Base-by-base conservation (phyloP, 2,113 vertebrate genomes). In the Pachyramphus minor region DNA sequence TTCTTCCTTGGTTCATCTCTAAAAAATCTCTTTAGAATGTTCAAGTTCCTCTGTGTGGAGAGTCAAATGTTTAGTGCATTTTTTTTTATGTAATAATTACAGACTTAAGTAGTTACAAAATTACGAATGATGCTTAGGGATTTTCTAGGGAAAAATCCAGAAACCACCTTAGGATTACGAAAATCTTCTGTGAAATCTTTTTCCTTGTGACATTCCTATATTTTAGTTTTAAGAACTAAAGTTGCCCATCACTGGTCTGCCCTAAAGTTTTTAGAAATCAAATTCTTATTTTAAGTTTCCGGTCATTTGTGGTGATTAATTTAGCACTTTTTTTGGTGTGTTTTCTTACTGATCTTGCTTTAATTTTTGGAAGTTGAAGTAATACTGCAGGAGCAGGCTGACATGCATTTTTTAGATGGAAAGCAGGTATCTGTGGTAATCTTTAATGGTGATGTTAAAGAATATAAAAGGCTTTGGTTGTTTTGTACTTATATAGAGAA, bases 171-270 rank as follows among this genome's bases (percentile, higher is more conserved):
- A 45, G 28, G 14, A 33, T 76, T 83, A 44, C 35, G 23, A 77
- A 92, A 49, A 74, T 79, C 24, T 66, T 66, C 8, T 47, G 8
- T 60, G 35, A 82, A 87, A 41, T 41, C 15, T 35, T 59, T 15
- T 75, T 74, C 24, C 33, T 75, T 75, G 1, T 69, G 42, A 59
- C 1, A 1, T 23, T 47, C 6, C 30, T 66, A 23, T 82, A 27
- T 91, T 81, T 66, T 84, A 33, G 19, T 66, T 82, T 53, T 53
- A 83, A 83, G 39, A 90, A 60, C 12, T 66, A 17, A 86, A 80
- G 69, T 71, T 45, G 31, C 12, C 45, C 13, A 19, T 74, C 33
- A 23, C 12, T 87, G 27, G 10, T 79, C 33, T 94, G 33, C 33
- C 12, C 47, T 72, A 25, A 37, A 87, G 73, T 52, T 93, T 73